These are phyloP conservation scores for Acipenser ruthenus DNA, from an alignment of 2,797 vertebrate genomes.

Conservation along the genomic window DNA sequence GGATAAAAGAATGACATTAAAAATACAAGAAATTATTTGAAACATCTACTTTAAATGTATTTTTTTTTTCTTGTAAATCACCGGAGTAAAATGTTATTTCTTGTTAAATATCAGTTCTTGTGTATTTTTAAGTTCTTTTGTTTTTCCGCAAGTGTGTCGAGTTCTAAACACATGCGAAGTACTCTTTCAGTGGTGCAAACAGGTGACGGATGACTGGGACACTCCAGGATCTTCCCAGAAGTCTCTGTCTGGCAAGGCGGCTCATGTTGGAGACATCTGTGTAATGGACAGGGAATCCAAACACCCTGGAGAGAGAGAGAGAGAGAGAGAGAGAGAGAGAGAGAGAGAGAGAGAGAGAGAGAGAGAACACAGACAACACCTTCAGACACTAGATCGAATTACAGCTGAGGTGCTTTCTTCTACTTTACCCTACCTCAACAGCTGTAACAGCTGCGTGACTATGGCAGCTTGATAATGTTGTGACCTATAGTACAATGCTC, in stretches of 20 bases:
- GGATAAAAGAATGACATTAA: slow-evolving; percentile 79
- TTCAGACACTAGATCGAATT: too few relatives aligned
- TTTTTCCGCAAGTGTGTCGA: slow-evolving; percentile 12
- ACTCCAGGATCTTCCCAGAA: slow-evolving; percentile 81
- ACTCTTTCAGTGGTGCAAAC: slow-evolving; percentile 93
- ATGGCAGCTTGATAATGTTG: too few relatives aligned
- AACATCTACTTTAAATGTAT: slow-evolving; percentile 62
- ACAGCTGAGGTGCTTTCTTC: too few relatives aligned
- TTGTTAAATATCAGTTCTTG: slow-evolving; percentile 62
- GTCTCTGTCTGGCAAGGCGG: slow-evolving; percentile 79
- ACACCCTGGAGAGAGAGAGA: slow-evolving; percentile 54
- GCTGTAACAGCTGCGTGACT: too few relatives aligned
- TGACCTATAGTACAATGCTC: too few relatives aligned
- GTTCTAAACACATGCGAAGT: slow-evolving; percentile 88
- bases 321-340: background rate
- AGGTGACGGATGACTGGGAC: slow-evolving; percentile 83
- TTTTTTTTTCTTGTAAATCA: slow-evolving; percentile 57
- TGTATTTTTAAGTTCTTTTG: slow-evolving; percentile 35
- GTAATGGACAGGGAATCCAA: slow-evolving; percentile 83
- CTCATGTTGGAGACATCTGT: slow-evolving; percentile 89
- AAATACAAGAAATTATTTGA: slow-evolving; percentile 76
- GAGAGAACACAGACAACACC: background rate
- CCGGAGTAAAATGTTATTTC: slow-evolving; percentile 49
- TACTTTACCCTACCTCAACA: too few relatives aligned
- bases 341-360: background rate